These are phyloP conservation scores for Prosopocoilus inquinatus DNA, from an alignment of 2,888 invertebrate genomes.

Conservation along the genomic window DNA sequence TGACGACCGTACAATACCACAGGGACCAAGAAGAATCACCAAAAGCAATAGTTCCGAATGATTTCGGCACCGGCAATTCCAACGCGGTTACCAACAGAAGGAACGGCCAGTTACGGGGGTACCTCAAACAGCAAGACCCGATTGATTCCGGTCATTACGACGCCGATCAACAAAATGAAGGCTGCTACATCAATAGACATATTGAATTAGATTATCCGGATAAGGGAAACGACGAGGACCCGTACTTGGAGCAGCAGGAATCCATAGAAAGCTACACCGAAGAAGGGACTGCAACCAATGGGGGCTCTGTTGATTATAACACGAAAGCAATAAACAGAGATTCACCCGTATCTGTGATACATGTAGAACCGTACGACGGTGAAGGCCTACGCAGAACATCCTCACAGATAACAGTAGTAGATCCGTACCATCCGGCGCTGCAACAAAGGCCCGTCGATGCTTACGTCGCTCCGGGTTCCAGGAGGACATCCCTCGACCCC, in stretches of 20 bases:
- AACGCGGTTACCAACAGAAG: slow-evolving; percentile 15
- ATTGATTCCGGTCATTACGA: slow-evolving; percentile 36
- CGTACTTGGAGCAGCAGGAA: slow-evolving; percentile 42
- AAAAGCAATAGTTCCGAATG: slow-evolving; percentile 40
- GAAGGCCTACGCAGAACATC: slow-evolving; percentile 43
- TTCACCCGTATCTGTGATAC: slow-evolving; percentile 52
- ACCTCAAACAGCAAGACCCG: slow-evolving; percentile 53
- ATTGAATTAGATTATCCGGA: slow-evolving; percentile 17
- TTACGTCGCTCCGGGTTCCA: slow-evolving; percentile 28
- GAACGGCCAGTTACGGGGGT: slow-evolving; percentile 41
- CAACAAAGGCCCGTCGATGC: slow-evolving; percentile 32
- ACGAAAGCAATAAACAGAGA: slow-evolving; percentile 47
- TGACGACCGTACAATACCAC: slow-evolving; percentile 39
- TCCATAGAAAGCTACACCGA: slow-evolving; percentile 53
- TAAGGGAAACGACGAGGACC: slow-evolving; percentile 23
- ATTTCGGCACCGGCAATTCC: slow-evolving; percentile 4
- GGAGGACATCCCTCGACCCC: slow-evolving; percentile 28
- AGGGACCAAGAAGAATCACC: slow-evolving; percentile 41
- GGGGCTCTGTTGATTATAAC: slow-evolving; percentile 36
- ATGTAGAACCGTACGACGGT: slow-evolving; percentile 46
- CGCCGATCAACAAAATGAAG: slow-evolving; percentile 31
- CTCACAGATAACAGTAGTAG: slow-evolving; percentile 54
- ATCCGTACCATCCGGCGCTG: slow-evolving; percentile 54
- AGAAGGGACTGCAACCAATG: slow-evolving; percentile 39
- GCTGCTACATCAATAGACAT: slow-evolving; percentile 14